Evolutionary conservation across 2,888 invertebrate genomes (phyloP).

Genomic region (Galerucella nymphaeae): DNA sequence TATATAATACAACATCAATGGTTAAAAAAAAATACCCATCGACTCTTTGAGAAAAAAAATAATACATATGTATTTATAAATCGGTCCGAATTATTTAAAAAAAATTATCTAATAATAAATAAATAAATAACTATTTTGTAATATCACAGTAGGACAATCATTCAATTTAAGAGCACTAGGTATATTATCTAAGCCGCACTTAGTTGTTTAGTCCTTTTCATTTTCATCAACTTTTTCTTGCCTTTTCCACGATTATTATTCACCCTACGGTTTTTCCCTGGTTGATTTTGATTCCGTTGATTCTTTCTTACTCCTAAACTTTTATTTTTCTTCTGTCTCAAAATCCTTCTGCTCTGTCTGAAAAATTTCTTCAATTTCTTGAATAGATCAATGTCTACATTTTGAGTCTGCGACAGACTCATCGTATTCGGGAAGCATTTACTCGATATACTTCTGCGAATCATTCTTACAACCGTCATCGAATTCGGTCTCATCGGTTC

Average conservation of each 20-base stretch:
- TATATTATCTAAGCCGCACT: background rate
- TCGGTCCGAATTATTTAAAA: background rate
- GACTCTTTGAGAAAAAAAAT: slow-evolving; percentile 6
- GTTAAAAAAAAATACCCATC: slow-evolving; percentile 6
- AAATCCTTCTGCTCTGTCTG: slow-evolving; percentile 63
- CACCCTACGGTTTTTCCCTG: slow-evolving; percentile 18
- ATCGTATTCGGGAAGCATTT: slow-evolving; percentile 54
- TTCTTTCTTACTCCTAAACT: background rate
- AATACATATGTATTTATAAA: no score
- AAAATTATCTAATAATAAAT: slow-evolving; percentile 36
- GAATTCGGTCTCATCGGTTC: slow-evolving; percentile 52
- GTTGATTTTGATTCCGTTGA: slow-evolving; percentile 11
- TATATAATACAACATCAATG: slow-evolving; percentile 42
- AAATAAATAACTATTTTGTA: slow-evolving; percentile 35
- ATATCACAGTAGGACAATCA: slow-evolving; percentile 26
- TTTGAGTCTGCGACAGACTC: slow-evolving; percentile 68
- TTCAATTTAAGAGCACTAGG: background rate
- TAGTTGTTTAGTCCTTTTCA: slow-evolving; percentile 11
- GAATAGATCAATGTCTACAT: slow-evolving; percentile 73
- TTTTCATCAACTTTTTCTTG: slow-evolving; percentile 10
- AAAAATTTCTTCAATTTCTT: slow-evolving; percentile 71
- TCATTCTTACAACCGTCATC: slow-evolving; percentile 42
- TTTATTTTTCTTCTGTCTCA: slow-evolving; percentile 40
- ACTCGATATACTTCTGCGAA: slow-evolving; percentile 54
- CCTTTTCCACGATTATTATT: slow-evolving; percentile 22